A percentile compares a stretch with the other conserved stretches of the same genome.
These are phyloP conservation scores for Apodemia hepburni DNA, from an alignment of 2,888 invertebrate species.

Conservation along the genomic window DNA sequence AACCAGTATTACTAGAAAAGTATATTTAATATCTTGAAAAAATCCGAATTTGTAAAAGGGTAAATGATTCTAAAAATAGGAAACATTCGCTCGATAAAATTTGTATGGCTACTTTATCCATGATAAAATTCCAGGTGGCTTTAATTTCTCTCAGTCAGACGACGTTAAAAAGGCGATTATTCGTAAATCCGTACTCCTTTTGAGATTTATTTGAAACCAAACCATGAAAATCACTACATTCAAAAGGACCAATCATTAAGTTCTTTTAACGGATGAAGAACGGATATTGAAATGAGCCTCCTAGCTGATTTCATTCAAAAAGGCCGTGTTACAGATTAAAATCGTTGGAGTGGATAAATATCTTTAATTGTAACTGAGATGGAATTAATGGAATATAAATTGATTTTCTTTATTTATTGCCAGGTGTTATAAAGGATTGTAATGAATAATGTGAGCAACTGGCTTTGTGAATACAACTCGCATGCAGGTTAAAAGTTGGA, in stretches of 20 bases:
- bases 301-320: neutral
- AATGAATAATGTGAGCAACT: neutral
- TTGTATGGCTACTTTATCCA: no score
- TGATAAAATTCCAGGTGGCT: neutral
- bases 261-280: neutral
- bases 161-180: neutral
- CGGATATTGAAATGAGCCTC: neutral
- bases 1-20: no score
- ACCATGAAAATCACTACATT: neutral
- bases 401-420: neutral
- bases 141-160: neutral
- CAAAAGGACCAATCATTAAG: slow-evolving; percentile 5
- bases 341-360: neutral
- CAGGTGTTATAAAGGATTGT: neutral
- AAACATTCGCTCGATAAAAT: no score
- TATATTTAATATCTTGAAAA: no score
- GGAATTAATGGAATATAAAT: neutral
- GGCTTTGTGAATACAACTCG: no score
- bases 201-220: slow-evolving; percentile 3
- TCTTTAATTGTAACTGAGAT: neutral
- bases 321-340: slow-evolving; percentile 1
- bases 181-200: neutral
- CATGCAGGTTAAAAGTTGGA: no score
- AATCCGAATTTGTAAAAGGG: no score
- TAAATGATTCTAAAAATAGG: no score